Conservation (phyloP, 2,113 vertebrate species). For the Microcebus lehilahytsara region DNA sequence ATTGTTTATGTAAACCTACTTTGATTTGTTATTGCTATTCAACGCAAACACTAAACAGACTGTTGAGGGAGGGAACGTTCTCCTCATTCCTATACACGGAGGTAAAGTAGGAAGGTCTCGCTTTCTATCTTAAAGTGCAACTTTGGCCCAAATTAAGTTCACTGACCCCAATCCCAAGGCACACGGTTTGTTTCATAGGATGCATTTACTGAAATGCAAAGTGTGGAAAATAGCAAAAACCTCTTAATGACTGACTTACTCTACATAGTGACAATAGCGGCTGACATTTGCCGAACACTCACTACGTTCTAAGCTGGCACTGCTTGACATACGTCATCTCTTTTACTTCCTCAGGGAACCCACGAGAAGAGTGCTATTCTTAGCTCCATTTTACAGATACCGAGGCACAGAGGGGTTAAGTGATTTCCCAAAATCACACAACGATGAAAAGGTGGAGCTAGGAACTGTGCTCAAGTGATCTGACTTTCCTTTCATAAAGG, state of each 20-base stretch:
- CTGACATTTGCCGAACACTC: neutral
- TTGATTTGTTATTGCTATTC: conserved; percentile 32
- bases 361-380: neutral
- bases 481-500: neutral
- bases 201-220: neutral
- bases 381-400: neutral
- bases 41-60: conserved; percentile 31
- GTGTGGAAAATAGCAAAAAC: neutral
- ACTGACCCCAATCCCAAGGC: neutral
- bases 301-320: neutral
- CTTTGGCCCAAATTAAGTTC: conserved; percentile 45
- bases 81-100: neutral
- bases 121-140: neutral
- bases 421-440: neutral
- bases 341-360: neutral
- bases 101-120: neutral
- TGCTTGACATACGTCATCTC: neutral
- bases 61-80: conserved; percentile 20
- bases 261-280: neutral
- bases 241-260: neutral
- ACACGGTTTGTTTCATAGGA: neutral
- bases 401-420: neutral
- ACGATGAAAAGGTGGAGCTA: neutral
- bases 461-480: neutral
- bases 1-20: neutral